Evolutionary conservation across 2,797 vertebrate genomes (phyloP).

Genomic region (Crotalus adamanteus): DNA sequence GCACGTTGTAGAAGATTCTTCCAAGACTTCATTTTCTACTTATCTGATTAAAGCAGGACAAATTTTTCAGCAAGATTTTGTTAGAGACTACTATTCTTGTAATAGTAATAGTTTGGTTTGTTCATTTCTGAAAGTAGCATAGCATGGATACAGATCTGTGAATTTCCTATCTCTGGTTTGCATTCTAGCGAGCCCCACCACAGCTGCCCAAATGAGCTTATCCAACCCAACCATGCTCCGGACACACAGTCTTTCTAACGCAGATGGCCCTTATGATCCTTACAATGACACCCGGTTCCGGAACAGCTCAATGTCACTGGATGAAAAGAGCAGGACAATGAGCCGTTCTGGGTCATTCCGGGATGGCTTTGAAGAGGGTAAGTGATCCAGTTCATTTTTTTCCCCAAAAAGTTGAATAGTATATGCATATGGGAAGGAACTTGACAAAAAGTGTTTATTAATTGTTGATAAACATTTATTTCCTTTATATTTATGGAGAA

Average conservation of each 20-base stretch:
- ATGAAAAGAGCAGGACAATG: conserved; percentile 94
- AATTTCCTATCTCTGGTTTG: conserved; percentile 4
- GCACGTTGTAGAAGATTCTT: not conserved
- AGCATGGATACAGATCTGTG: not conserved
- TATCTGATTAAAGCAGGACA: conserved; percentile 36
- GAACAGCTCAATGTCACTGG: conserved; percentile 95
- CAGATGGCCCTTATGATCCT: conserved; percentile 83
- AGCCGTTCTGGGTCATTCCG: conserved; percentile 95
- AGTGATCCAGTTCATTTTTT: conserved; percentile 36
- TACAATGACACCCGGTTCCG: conserved; percentile 85
- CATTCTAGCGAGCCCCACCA: conserved; percentile 87
- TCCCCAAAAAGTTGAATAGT: accelerated
- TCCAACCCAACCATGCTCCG: conserved; percentile 80
- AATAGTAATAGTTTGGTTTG: not conserved
- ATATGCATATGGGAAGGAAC: not conserved
- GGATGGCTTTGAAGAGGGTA: conserved; percentile 97
- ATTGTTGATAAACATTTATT: not conserved
- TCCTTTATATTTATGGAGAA: not conserved
- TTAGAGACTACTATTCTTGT: not conserved
- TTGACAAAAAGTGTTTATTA: not conserved
- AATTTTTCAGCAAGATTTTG: conserved; percentile 12
- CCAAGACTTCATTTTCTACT: conserved; percentile 33
- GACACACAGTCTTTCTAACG: conserved; percentile 90
- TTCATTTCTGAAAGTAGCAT: not conserved
- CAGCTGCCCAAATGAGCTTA: conserved; percentile 84